Evolutionary conservation across 2,888 invertebrate genomes (phyloP).

Genomic region (Diarsia dahlii): DNA sequence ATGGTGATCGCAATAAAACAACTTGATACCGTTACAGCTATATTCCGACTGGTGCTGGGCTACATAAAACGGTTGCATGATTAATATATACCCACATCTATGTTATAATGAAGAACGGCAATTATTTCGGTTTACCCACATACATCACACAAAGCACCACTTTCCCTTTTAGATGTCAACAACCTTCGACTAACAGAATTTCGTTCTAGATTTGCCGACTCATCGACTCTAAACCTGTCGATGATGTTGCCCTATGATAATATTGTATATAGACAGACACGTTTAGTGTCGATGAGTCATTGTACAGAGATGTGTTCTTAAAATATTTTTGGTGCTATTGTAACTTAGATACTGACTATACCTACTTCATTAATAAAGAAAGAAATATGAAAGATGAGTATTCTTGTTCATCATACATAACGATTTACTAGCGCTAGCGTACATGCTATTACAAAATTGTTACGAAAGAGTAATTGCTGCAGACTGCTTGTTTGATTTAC

Average conservation of each 20-base stretch:
- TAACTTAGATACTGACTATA: neutral
- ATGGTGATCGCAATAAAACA: too few species aligned
- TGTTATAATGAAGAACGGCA: too few species aligned
- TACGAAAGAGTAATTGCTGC: neutral
- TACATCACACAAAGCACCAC: too few species aligned
- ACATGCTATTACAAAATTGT: conserved; percentile 1
- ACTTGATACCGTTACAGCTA: too few species aligned
- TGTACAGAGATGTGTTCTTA: conserved; percentile 11
- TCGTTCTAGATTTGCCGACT: conserved; percentile 27
- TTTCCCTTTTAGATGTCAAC: conserved; percentile 12
- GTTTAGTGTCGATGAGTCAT: conserved; percentile 16
- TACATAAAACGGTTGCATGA: too few species aligned
- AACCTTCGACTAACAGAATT: conserved; percentile 21
- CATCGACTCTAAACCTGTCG: too few species aligned
- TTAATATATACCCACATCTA: too few species aligned
- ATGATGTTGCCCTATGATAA: conserved; percentile 9
- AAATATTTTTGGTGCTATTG: conserved; percentile 23
- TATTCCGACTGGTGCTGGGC: too few species aligned
- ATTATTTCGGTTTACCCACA: too few species aligned
- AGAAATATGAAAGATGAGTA: neutral
- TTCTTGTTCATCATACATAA: neutral
- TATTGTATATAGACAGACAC: conserved; percentile 27
- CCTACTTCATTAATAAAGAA: neutral
- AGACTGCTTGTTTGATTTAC: neutral
- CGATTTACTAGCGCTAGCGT: neutral